Evolutionary conservation across 2,888 invertebrate genomes (phyloP), one percentile per base, ranked within the genome.

Genomic region (Bellardia pandia): DNA sequence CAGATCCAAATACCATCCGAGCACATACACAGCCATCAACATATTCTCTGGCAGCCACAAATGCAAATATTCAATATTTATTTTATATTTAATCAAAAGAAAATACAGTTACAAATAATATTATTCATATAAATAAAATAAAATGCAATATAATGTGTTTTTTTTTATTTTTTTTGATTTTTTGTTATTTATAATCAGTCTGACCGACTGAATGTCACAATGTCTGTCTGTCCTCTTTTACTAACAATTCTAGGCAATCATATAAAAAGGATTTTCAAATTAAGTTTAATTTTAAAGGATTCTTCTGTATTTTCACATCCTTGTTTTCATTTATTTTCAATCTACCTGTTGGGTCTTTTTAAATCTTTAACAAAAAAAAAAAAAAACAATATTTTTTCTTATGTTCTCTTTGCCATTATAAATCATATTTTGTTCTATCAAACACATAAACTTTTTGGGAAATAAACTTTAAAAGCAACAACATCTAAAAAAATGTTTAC

Each of bases 51-150:
- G 69, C 14, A 66, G 78, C 75, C 75, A 75, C 79, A 85, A 85
- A 85, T 85, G 85, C 75, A 85, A 80, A 85, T 85, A 85, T 87
- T 87, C 58, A 85, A 87, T 85, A 85, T 87, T 87, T 87, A 87
- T 87, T 87, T 85, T 87, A 87, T 85, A 87, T 87, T 87, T 85
- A 87, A 85, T 87, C 87, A 87, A 87, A 85, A 64, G 85, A 87
- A 87, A 85, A 87, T 87, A 87, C 75, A 82, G 78, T 87, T 78
- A 69, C 85, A 85, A 87, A 82, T 87, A 85, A 85, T 80, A 76
- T 80, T 85, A 80, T 80, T 85, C 74, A 85, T 66, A 51, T 51
- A 51, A 51, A 33, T 62, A 62, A 37, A 62, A 81, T 66, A 45
- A 80, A 72, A 76, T 74, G 45, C 66, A 45, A 68, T 76, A 71